A percentile compares a stretch with the other conserved stretches of the same genome.
phyloP scores from a whole-genome alignment of 2,797 vertebrate species.

The Lepilemur ruficaudatus region DNA sequence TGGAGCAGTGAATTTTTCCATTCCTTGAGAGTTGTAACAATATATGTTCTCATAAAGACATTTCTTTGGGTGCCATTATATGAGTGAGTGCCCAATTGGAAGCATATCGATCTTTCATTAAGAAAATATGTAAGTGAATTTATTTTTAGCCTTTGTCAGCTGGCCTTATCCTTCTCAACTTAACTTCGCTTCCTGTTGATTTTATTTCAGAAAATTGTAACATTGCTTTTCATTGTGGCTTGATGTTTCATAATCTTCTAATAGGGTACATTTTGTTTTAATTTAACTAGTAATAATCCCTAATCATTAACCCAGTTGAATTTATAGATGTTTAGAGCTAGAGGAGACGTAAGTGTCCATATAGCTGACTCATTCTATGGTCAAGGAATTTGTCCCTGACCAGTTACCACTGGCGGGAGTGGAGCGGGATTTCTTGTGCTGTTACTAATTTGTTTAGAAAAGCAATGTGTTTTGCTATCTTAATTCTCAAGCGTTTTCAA shows the following conservation, averaged over 20 bases:
- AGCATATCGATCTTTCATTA: neutral
- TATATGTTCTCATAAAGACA: neutral
- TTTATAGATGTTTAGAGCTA: neutral
- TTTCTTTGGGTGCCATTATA: neutral
- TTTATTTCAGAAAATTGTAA: slow-evolving; percentile 44
- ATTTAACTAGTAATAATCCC: neutral
- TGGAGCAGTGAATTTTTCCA: neutral
- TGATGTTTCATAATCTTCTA: slow-evolving; percentile 22
- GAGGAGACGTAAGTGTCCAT: neutral
- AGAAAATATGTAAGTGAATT: neutral
- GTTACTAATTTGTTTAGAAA: slow-evolving; percentile 46
- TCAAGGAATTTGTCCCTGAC: neutral
- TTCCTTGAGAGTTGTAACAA: neutral
- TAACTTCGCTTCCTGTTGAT: slow-evolving; percentile 12
- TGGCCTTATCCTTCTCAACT: slow-evolving; percentile 27
- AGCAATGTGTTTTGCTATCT: neutral
- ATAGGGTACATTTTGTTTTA: slow-evolving; percentile 3
- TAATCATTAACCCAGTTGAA: slow-evolving; percentile 9
- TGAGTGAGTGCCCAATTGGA: neutral
- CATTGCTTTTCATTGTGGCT: slow-evolving; percentile 32
- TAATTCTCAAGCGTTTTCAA: neutral
- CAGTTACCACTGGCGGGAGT: neutral
- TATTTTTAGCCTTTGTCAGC: slow-evolving; percentile 32
- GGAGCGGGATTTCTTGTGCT: neutral
- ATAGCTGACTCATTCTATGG: neutral